Evolutionary conservation across 2,888 invertebrate species (phyloP).

Genomic region (Thumatha senex): DNA sequence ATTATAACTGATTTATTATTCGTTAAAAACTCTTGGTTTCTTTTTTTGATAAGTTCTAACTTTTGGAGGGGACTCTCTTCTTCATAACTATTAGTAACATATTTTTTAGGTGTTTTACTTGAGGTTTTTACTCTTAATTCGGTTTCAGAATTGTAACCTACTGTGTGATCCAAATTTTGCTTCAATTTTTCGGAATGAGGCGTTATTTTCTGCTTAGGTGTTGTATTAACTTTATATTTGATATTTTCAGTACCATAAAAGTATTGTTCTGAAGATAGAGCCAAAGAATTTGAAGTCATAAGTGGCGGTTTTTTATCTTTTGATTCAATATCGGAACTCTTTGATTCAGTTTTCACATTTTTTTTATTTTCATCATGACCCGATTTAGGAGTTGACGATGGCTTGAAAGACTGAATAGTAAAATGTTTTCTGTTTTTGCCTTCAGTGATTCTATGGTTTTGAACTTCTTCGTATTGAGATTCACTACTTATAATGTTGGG

Average conservation of each 20-base stretch:
- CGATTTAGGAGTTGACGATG: neutral
- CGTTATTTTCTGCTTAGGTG: neutral
- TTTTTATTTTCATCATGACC: neutral
- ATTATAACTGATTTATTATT: neutral
- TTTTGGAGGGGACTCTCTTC: neutral
- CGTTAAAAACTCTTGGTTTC: neutral
- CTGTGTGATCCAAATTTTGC: neutral
- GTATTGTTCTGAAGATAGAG: neutral
- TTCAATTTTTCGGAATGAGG: neutral
- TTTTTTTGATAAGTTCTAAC: neutral
- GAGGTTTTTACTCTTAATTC: neutral
- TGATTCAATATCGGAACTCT: neutral
- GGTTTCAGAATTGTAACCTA: neutral
- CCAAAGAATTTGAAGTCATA: neutral
- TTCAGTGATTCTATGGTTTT: neutral
- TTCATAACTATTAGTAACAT: neutral
- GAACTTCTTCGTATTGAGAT: neutral
- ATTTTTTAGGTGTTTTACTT: neutral
- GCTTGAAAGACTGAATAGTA: neutral
- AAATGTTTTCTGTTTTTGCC: no score
- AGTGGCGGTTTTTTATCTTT: neutral
- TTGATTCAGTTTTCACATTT: neutral
- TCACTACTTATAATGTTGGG: neutral
- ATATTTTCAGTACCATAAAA: neutral
- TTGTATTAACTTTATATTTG: neutral